Conservation (phyloP, 1,140 invertebrate genomes). For the Drosophila grimshawi region DNA sequence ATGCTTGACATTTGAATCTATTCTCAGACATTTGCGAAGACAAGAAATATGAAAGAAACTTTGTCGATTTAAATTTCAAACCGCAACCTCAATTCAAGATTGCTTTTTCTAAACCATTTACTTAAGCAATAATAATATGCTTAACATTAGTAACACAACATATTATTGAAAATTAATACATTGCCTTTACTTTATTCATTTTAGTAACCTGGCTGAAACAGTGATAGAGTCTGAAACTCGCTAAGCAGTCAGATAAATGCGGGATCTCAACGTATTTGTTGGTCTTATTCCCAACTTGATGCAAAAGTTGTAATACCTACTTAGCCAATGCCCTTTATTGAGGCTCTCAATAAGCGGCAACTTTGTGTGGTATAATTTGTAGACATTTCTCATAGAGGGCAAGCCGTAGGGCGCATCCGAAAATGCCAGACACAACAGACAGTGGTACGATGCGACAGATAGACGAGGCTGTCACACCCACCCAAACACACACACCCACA, state of each 20-base stretch:
- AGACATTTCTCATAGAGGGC: conserved; percentile 61
- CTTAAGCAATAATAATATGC: too few relatives aligned
- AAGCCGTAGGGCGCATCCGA: conserved; percentile 26
- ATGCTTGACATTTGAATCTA: too few relatives aligned
- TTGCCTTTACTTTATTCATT: neutral
- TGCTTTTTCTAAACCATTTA: too few relatives aligned
- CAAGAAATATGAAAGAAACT: too few relatives aligned
- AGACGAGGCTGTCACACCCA: conserved; percentile 11
- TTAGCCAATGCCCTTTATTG: conserved; percentile 19
- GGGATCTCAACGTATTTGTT: conserved; percentile 5
- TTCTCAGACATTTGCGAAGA: too few relatives aligned
- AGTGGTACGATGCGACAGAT: conserved; percentile 17
- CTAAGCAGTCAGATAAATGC: neutral
- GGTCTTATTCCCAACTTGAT: conserved; percentile 18
- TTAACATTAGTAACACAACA: too few relatives aligned
- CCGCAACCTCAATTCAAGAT: too few relatives aligned
- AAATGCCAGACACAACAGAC: conserved; percentile 41
- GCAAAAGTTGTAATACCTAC: conserved; percentile 53
- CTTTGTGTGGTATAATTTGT: conserved; percentile 64
- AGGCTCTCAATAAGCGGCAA: conserved; percentile 28
- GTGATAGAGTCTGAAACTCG: neutral
- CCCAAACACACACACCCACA: conserved; percentile 13
- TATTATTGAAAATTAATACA: too few relatives aligned
- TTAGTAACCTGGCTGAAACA: neutral
- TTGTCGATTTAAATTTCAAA: too few relatives aligned